Evolutionary conservation across 2,113 vertebrate species (phyloP), one percentile per base, ranked within the genome.

Genomic region (Festucalex cinctus): DNA sequence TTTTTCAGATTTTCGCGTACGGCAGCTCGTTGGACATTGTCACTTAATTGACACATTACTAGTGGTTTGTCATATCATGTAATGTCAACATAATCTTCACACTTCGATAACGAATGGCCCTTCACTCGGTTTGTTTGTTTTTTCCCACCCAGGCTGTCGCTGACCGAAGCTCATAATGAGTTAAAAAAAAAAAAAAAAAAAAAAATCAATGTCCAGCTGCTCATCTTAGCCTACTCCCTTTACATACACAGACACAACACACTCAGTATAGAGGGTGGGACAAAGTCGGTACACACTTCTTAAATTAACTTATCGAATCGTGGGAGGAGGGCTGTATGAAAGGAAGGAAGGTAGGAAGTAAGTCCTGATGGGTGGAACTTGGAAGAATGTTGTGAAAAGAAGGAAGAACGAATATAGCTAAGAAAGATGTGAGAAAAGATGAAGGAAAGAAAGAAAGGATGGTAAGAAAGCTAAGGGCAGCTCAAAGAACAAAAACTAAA

Each of bases 1-100:
- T 75, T 83, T 86, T 70, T 70, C 86, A 86, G 82, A 85, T 71
- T 63, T 62, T 88, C 87, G 88, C 86, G 71, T 71, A 35, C 35
- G 17, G 5, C 69, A 32, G 0, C 46, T 80, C 75, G 75, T 74
- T 17, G 9, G 57, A n/a, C 6, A 57, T 53, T 73, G 66, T 59
- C 66, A 68, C 37, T 53, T 54, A n/a, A 9, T 28, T 51, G 28
- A 43, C 19, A 63, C 36, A 19, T 35, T 35, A 41, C 20, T 71
- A 65, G 24, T 57, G 51, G 17, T 60, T n/a, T n/a, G n/a, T n/a
- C n/a, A n/a, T n/a, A n/a, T n/a, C n/a, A n/a, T 24, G 10, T 24
- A 63, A 63, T 60, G 13, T 7, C 3, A 62, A 28, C 19, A 41
- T 1, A 26, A 57, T 63, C 35, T 10, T 22, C 24, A 44, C 9